Evolutionary conservation across 2,113 vertebrate genomes (phyloP), one percentile per base, ranked within the genome.

Genomic region (Eublepharis macularius): DNA sequence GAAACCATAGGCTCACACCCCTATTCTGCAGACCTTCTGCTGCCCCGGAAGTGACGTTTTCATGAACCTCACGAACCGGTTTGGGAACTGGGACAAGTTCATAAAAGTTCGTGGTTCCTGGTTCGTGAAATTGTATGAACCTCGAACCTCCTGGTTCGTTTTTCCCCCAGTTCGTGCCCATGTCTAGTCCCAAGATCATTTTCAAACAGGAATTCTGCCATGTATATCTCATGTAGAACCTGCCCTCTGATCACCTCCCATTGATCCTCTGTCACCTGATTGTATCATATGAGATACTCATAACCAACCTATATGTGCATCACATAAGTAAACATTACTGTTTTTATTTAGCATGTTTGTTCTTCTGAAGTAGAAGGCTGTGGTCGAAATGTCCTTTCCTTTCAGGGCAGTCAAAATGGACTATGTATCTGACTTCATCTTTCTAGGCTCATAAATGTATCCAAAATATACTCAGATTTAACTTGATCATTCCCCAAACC

Each of bases 401-500:
- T 72, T 34, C 47, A 81, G 26, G 70, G 36, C 69, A 80, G 34
- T 80, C 83, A 74, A 84, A 70, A 81, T n/a, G 70, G 14, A 72
- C 86, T 68, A 72, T 73, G 0, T 32, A 83, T 49, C 39, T 36
- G 32, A 75, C 21, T 72, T 41, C 8, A 72, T 21, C 14, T 54
- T 78, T 78, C 36, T 72, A 51, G 3, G 0, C 24, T 70, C 45
- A 70, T 49, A 69, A 81, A 39, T 79, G 26, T 13, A 57, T 78
- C 36, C 39, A 85, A 43, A 13, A 43, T 72, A 45, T 60, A 78
- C 49, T 45, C 6, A 41, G 68, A 63, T 79, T 51, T 70, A 43
- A 10, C 17, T 68, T 19, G 17, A 36, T 19, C 29, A 16, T 14
- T 65, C 63, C 72, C 12, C n/a, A 21, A 39, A 17, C 17, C 36